Conservation (phyloP, 1,140 invertebrate species). For the Dermatophagoides farinae region DNA sequence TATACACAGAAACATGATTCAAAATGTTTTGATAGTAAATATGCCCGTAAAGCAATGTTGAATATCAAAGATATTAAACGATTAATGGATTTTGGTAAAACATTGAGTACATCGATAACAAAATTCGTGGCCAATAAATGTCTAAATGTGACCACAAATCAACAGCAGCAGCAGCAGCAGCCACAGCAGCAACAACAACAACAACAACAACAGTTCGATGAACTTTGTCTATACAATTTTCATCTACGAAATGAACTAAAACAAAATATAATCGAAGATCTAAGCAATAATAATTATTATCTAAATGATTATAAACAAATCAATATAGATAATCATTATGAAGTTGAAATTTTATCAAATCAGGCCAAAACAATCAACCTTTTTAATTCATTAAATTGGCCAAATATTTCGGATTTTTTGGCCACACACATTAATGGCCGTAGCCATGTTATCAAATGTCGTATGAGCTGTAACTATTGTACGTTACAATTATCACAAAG, state of each 20-base stretch:
- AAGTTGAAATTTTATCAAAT: not conserved
- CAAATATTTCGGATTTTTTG: not conserved
- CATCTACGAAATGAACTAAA: constrained; percentile 5
- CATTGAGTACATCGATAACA: constrained; percentile 19
- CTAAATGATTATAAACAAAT: not conserved
- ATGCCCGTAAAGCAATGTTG: constrained; percentile 6
- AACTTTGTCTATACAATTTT: not conserved
- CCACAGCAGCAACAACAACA: not conserved
- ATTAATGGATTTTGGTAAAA: constrained; percentile 17
- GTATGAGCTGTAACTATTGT: constrained; percentile 1
- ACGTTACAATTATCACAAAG: not conserved
- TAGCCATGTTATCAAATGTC: not conserved
- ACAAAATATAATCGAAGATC: not conserved
- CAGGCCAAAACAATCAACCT: not conserved
- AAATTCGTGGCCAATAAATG: not conserved
- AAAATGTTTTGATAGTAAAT: constrained; percentile 22
- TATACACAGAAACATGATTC: constrained; percentile 10
- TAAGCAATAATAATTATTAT: not conserved
- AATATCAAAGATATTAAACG: constrained; percentile 15
- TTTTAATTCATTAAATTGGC: constrained; percentile 5
- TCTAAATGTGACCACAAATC: too few relatives aligned
- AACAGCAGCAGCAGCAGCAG: not conserved
- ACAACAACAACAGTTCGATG: not conserved
- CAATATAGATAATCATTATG: not conserved
- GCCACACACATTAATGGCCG: not conserved